Evolutionary conservation across 2,113 vertebrate genomes (phyloP), one percentile per base, ranked within the genome.

Genomic region (Mus pahari): DNA sequence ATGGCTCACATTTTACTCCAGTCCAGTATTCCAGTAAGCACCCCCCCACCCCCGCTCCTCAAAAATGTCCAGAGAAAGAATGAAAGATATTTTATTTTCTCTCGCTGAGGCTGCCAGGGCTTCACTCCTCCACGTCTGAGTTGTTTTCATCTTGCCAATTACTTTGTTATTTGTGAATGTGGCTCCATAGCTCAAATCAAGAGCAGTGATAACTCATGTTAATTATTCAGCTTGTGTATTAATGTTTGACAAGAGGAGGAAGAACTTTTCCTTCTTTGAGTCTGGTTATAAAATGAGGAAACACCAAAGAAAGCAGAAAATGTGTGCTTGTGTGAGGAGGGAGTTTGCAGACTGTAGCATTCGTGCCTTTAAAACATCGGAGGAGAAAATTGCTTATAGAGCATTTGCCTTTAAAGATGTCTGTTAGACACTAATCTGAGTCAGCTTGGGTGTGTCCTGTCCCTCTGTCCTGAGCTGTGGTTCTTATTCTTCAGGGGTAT

Each of bases 151-250:
- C 89, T 97, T 87, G 68, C 73, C 94, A 83, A 1, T 0, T 68
- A 94, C 77, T 92, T 81, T 97, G 96, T 97, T 96, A 97, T 92
- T 91, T 96, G 87, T 92, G 95, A 96, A 97, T 88, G 86, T 86
- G 96, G 96, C 97, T 98, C 94, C 93, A 82, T 79, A 95, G 14
- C 62, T 95, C 94, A 94, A 97, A 96, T 95, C 86, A 73, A 95
- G 79, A 97, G 95, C 84, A 92, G 93, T 48, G 94, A 97, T 71
- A 39, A 98, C 90, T 97, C 96, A 97, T 81, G 90, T 89, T 97
- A 98, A 98, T 98, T 97, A 97, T 93, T 97, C 96, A 77, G 74
- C 94, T 97, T 94, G 90, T 97, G 86, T 97, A 89, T 90, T 97
- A 96, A 90, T 86, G 95, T 92, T 94, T 97, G 98, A 98, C 97